A percentile compares a stretch with the other conserved stretches of the same genome.
phyloP scores from a whole-genome alignment of 2,113 vertebrate genomes.

The Zootoca vivipara region DNA sequence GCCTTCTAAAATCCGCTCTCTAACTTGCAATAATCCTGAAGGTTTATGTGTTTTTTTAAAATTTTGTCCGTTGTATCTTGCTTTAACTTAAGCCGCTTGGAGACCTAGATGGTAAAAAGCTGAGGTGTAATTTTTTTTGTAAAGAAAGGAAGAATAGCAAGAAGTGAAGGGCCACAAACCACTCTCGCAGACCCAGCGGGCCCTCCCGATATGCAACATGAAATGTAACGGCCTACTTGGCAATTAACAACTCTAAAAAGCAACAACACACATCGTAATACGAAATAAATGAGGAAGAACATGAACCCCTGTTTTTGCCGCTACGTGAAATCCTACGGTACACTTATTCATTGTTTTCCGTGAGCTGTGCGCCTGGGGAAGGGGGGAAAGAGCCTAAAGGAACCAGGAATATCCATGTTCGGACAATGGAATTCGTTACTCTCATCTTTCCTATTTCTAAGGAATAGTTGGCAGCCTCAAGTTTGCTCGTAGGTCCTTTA shows the following conservation, averaged over 20 bases:
- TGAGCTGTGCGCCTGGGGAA: too few species aligned
- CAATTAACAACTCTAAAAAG: not conserved
- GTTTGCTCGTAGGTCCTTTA: not conserved
- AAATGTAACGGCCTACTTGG: not conserved
- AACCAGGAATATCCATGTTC: not conserved
- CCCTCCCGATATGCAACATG: too few species aligned
- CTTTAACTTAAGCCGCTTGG: too few species aligned
- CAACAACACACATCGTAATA: not conserved
- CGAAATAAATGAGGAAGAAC: not conserved
- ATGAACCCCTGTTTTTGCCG: not conserved
- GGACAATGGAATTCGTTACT: too few species aligned
- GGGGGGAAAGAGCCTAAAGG: too few species aligned
- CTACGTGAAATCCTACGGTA: not conserved
- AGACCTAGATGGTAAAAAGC: too few species aligned
- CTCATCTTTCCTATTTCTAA: not conserved
- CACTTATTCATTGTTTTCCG: not conserved
- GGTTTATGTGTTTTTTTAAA: too few species aligned
- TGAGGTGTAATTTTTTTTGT: too few species aligned
- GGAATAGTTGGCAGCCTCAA: fast-evolving
- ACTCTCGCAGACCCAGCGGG: too few species aligned
- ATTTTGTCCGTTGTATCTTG: too few species aligned
- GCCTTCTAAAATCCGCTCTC: not conserved
- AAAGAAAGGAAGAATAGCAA: too few species aligned
- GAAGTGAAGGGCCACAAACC: not conserved
- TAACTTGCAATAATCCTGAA: not conserved